These are phyloP conservation scores for Dolichopus griseipennis DNA, from an alignment of 2,888 invertebrate genomes.

Conservation along the genomic window DNA sequence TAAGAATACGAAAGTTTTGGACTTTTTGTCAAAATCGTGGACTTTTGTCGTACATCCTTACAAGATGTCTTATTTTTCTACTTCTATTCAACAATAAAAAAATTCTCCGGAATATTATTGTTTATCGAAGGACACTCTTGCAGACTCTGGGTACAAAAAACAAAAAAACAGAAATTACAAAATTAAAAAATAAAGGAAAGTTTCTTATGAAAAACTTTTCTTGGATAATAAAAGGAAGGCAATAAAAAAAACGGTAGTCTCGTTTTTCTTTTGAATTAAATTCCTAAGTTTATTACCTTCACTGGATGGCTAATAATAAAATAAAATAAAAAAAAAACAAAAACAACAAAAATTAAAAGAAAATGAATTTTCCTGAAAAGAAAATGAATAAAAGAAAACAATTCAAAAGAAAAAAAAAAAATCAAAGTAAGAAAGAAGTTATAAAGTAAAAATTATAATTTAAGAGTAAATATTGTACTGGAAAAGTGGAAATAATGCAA, in stretches of 20 bases:
- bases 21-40: no score
- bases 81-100: background rate
- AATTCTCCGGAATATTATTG: background rate
- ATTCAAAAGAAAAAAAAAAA: no score
- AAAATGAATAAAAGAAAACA: no score
- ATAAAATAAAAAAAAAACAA: background rate
- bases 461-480: no score
- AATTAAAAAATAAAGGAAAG: no score
- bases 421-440: background rate
- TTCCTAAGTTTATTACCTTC: background rate
- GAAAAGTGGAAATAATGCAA: no score
- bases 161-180: no score
- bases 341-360: no score
- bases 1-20: no score
- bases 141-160: background rate
- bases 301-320: background rate
- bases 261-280: background rate
- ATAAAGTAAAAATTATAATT: background rate
- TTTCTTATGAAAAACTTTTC: background rate
- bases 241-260: background rate
- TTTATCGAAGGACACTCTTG: background rate
- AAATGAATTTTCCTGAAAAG: no score
- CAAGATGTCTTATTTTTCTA: no score
- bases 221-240: background rate
- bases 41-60: no score